These are phyloP conservation scores for Magallana ariakensis DNA, from an alignment of 1,140 invertebrate species.

Conservation along the genomic window DNA sequence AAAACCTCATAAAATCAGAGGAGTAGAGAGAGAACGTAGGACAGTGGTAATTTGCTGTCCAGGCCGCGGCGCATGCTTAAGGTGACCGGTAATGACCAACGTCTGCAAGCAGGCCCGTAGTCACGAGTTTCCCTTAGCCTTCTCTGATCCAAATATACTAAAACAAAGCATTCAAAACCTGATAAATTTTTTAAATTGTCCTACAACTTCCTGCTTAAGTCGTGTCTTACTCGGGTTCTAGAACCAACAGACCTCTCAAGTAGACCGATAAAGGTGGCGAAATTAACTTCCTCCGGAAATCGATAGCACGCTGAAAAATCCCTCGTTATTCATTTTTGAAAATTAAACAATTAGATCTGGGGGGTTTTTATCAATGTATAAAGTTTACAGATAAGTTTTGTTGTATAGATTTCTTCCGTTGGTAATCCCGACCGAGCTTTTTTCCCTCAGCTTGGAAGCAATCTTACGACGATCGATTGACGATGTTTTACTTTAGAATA, in stretches of 20 bases:
- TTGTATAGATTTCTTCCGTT: background rate
- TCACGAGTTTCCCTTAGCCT: too few species aligned
- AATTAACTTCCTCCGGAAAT: constrained; percentile 29
- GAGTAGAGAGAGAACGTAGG: background rate
- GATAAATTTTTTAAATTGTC: background rate
- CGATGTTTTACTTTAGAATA: constrained; percentile 28
- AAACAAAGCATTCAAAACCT: too few species aligned
- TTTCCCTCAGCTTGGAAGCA: background rate
- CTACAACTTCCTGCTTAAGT: background rate
- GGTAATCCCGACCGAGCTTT: background rate
- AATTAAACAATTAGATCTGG: background rate
- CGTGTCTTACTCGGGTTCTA: background rate
- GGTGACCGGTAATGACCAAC: too few species aligned
- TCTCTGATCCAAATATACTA: too few species aligned
- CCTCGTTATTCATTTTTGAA: constrained; percentile 2
- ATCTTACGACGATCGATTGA: constrained; percentile 28
- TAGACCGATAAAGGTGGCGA: background rate
- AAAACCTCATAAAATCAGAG: background rate
- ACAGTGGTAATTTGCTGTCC: too few species aligned
- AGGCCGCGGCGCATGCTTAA: too few species aligned
- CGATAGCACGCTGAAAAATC: background rate
- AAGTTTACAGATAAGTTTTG: background rate
- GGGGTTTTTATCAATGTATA: background rate
- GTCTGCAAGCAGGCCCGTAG: too few species aligned
- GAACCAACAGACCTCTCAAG: background rate